These are phyloP conservation scores for Lemur catta DNA, from an alignment of 2,797 vertebrate species.

Conservation along the genomic window DNA sequence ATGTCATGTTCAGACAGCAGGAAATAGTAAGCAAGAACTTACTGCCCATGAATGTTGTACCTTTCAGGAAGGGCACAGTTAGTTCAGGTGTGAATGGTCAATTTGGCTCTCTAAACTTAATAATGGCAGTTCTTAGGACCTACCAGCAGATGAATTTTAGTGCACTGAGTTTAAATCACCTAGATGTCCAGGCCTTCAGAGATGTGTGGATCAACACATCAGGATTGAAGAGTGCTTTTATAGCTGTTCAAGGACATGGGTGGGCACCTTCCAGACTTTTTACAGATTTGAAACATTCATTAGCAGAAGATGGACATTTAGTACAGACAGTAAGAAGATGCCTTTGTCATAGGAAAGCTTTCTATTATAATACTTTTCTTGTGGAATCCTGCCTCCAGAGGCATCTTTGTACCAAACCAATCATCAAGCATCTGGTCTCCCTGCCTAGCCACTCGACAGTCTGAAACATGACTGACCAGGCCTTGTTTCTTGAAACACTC, in stretches of 20 bases:
- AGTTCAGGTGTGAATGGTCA: neutral
- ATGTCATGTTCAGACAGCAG: neutral
- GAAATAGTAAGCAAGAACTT: neutral
- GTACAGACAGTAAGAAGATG: neutral
- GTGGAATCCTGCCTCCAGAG: neutral
- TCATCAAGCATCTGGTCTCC: neutral
- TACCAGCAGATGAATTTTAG: neutral
- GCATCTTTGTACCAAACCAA: neutral
- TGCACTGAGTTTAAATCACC: neutral
- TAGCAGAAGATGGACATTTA: neutral
- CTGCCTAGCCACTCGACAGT: neutral
- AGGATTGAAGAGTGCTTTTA: neutral
- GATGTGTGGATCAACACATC: neutral
- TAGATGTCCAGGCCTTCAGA: neutral
- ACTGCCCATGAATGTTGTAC: neutral
- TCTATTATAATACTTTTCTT: neutral
- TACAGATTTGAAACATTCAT: neutral
- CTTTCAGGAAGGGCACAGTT: neutral
- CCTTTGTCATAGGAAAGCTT: neutral
- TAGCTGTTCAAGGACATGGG: neutral
- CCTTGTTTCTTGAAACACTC: neutral
- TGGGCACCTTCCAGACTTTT: neutral
- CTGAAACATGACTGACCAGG: neutral
- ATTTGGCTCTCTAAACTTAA: neutral
- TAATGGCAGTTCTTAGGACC: neutral